Conservation (phyloP, 2,888 invertebrate genomes). For the Portevinia maculata region DNA sequence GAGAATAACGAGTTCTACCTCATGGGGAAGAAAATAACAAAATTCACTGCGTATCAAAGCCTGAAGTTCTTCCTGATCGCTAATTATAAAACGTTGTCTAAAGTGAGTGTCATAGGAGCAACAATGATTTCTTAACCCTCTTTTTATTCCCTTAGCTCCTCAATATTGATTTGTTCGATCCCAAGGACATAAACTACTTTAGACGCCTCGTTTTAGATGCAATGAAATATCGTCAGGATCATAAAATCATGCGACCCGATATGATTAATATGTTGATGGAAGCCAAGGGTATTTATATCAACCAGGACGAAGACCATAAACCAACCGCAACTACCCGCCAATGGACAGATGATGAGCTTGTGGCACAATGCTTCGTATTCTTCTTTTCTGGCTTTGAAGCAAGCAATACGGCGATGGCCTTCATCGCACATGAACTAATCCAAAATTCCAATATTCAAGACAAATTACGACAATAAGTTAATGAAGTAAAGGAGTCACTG, state of each 20-base stretch:
- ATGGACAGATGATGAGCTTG: conserved; percentile 84
- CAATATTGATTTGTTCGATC: conserved; percentile 78
- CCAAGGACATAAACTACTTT: conserved; percentile 80
- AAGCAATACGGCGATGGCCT: conserved; percentile 82
- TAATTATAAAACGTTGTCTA: conserved; percentile 73
- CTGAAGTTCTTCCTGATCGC: conserved; percentile 76
- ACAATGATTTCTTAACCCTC: background rate
- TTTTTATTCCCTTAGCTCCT: conserved; percentile 51
- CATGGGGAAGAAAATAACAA: conserved; percentile 83
- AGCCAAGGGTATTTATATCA: conserved; percentile 77
- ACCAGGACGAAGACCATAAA: conserved; percentile 80
- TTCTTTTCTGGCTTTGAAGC: conserved; percentile 85
- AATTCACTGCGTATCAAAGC: conserved; percentile 76
- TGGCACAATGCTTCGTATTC: conserved; percentile 85
- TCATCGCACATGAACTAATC: conserved; percentile 85
- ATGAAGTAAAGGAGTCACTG: conserved; percentile 81
- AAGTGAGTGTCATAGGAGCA: conserved; percentile 73
- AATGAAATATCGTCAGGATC: conserved; percentile 82
- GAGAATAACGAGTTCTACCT: conserved; percentile 84
- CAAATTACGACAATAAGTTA: conserved; percentile 84
- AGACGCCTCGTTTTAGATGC: conserved; percentile 81
- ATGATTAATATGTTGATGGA: conserved; percentile 85
- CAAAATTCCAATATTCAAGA: conserved; percentile 85
- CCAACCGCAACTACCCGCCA: conserved; percentile 70
- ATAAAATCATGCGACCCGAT: conserved; percentile 84